Conservation (phyloP, 2,888 invertebrate genomes). For the Apocheima hispidaria region DNA sequence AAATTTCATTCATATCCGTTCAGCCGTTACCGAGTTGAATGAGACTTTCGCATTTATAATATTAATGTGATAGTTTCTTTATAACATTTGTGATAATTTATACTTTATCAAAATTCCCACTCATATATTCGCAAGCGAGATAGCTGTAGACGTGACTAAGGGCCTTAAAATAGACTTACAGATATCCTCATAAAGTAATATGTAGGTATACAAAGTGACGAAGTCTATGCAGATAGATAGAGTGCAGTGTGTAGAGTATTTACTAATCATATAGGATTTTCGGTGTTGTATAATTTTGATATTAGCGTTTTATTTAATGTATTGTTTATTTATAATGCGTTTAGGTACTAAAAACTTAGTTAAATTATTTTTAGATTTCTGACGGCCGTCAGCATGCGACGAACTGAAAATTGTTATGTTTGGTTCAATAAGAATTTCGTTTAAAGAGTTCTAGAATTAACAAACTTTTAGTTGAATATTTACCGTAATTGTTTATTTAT, state of each 20-base stretch:
- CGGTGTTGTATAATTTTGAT: slow-evolving; percentile 70
- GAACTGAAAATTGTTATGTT: slow-evolving; percentile 21
- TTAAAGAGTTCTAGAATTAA: slow-evolving; percentile 15
- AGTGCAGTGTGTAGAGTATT: slow-evolving; percentile 40
- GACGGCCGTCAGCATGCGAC: slow-evolving; percentile 17
- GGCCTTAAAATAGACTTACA: slow-evolving; percentile 47
- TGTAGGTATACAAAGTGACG: slow-evolving; percentile 63
- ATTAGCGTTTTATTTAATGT: slow-evolving; percentile 56
- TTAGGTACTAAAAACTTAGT: slow-evolving; percentile 61
- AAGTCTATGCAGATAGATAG: slow-evolving; percentile 44
- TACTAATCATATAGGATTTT: slow-evolving; percentile 57
- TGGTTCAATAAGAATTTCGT: slow-evolving; percentile 5
- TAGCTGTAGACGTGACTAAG: too few species aligned
- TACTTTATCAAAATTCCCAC: too few species aligned
- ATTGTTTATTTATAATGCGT: slow-evolving; percentile 53
- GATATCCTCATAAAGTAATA: slow-evolving; percentile 58
- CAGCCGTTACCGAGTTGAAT: too few species aligned
- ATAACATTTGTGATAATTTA: too few species aligned
- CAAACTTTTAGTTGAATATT: slow-evolving; percentile 12
- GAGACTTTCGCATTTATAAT: too few species aligned
- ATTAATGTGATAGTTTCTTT: too few species aligned
- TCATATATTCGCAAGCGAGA: too few species aligned
- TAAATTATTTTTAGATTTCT: slow-evolving; percentile 49
- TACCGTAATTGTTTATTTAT: slow-evolving; percentile 4
- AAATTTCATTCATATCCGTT: too few species aligned